phyloP scores from a whole-genome alignment of 2,888 invertebrate genomes.

The Acrobasis consociella region DNA sequence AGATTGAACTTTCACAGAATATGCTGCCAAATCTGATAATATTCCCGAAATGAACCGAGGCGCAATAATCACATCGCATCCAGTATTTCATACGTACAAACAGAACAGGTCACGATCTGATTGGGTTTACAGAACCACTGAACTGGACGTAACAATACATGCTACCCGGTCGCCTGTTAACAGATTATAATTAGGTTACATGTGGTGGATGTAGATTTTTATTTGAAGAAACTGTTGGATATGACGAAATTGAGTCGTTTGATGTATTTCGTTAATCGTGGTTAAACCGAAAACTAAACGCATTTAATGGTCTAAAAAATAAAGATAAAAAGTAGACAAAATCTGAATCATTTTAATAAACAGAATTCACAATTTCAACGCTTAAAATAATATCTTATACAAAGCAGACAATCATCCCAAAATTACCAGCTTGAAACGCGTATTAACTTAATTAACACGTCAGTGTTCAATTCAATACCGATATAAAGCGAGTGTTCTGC shows the following conservation, averaged over 20 bases:
- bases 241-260: background rate
- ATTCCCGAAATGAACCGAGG: slow-evolving; percentile 21
- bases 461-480: slow-evolving; percentile 34
- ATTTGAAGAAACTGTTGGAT: background rate
- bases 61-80: background rate
- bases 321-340: too few species aligned
- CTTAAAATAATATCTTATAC: background rate
- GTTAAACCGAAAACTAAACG: too few species aligned
- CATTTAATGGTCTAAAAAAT: too few species aligned
- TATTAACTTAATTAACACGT: slow-evolving; percentile 27
- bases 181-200: slow-evolving; percentile 34
- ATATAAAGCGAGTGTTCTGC: slow-evolving; percentile 33
- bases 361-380: too few species aligned
- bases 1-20: background rate
- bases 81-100: background rate
- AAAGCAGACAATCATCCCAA: background rate
- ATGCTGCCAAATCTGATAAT: background rate
- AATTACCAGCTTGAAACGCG: slow-evolving; percentile 17
- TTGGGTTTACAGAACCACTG: slow-evolving; percentile 39
- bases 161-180: slow-evolving; percentile 25
- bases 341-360: too few species aligned
- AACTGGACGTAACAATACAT: slow-evolving; percentile 37
- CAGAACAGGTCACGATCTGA: slow-evolving; percentile 30
- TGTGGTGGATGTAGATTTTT: slow-evolving; percentile 23
- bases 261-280: too few species aligned